These are phyloP conservation scores for Phylloscopus whistleri DNA, from an alignment of 2,113 vertebrate genomes.

Conservation along the genomic window DNA sequence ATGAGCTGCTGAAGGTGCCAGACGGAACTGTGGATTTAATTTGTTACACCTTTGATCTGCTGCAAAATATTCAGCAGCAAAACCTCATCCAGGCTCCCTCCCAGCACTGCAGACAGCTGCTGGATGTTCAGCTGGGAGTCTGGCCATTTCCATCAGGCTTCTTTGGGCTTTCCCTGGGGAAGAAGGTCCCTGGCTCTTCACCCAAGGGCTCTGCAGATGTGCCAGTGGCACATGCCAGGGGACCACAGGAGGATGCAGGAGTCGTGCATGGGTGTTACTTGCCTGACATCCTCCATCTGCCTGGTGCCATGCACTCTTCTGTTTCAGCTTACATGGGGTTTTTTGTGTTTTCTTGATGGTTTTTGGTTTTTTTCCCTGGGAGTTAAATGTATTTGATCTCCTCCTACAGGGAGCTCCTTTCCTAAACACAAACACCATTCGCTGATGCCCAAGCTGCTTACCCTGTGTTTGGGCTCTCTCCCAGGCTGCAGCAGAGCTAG, in stretches of 20 bases:
- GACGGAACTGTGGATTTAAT: not conserved
- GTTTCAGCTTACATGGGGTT: accelerated
- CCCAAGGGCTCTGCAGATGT: not conserved
- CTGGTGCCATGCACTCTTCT: not conserved
- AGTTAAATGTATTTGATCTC: not conserved
- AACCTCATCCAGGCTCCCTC: not conserved
- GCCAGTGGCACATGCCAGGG: not conserved
- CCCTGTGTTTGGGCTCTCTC: not conserved
- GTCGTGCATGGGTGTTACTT: not conserved
- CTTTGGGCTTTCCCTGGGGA: not conserved
- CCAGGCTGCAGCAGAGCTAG: constrained; percentile 11
- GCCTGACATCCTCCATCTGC: not conserved
- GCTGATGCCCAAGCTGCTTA: not conserved
- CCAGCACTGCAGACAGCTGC: not conserved
- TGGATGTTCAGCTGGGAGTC: not conserved
- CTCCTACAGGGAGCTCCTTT: not conserved
- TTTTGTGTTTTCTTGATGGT: not conserved
- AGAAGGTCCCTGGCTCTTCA: not conserved
- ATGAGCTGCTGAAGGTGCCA: not conserved
- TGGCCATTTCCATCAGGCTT: accelerated
- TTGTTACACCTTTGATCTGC: not conserved
- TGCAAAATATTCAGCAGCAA: not conserved
- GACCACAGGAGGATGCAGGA: not conserved
- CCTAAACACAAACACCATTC: not conserved
- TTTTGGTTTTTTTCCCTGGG: not conserved